Conservation (phyloP, 2,113 vertebrate genomes). For the Phylloscopus whistleri region DNA sequence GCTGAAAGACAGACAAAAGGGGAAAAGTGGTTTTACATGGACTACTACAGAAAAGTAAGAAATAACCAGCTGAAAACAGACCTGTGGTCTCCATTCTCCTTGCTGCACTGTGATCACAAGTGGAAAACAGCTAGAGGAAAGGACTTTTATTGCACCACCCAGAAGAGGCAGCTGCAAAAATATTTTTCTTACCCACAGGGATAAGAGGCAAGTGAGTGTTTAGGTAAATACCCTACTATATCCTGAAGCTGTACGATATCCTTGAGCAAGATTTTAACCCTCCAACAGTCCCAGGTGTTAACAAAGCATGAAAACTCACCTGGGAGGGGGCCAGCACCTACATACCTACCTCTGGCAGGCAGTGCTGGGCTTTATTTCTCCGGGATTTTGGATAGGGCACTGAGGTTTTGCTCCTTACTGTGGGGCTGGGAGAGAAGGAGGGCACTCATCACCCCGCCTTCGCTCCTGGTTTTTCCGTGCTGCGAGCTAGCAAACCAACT, state of each 20-base stretch:
- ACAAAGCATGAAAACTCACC: background rate
- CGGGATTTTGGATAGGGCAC: background rate
- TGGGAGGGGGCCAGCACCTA: background rate
- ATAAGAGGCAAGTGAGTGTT: background rate
- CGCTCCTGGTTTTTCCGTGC: accelerated
- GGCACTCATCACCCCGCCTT: accelerated
- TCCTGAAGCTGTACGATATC: background rate
- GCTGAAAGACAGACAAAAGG: background rate
- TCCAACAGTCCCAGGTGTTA: background rate
- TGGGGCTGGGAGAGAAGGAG: background rate
- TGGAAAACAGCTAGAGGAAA: background rate
- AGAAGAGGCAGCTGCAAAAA: background rate
- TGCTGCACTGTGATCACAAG: background rate
- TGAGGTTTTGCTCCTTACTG: background rate
- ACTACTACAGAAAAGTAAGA: background rate
- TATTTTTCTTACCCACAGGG: background rate
- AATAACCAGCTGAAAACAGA: background rate
- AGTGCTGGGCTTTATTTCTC: background rate
- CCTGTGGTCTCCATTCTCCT: background rate
- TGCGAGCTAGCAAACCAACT: background rate
- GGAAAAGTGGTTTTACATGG: accelerated
- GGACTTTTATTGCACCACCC: background rate
- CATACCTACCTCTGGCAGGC: slow-evolving; percentile 6
- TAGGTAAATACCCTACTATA: background rate
- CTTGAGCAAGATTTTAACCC: background rate